phyloP scores from a whole-genome alignment of 2,888 invertebrate genomes.

The Perizoma flavofasciatum region DNA sequence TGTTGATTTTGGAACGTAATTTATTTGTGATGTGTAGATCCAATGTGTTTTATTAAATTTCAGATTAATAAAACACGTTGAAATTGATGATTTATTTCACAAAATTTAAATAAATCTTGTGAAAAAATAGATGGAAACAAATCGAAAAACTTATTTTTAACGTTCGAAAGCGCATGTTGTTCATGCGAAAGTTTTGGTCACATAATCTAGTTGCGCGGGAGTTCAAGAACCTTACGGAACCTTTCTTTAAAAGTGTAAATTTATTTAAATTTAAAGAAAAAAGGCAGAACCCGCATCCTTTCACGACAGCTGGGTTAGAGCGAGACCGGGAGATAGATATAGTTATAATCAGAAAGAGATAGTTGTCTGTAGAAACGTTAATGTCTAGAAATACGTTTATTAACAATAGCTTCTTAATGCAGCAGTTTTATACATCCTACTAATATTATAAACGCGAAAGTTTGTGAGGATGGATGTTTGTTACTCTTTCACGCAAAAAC shows the following conservation, averaged over 20 bases:
- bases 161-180: conserved; percentile 13
- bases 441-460: too few relatives aligned
- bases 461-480: too few relatives aligned
- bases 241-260: conserved; percentile 79
- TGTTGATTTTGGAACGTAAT: too few relatives aligned
- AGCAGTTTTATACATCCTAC: too few relatives aligned
- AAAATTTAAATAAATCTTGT: too few relatives aligned
- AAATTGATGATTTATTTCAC: too few relatives aligned
- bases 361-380: conserved; percentile 28
- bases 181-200: conserved; percentile 13
- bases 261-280: conserved; percentile 76
- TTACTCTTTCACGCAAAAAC: too few relatives aligned
- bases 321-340: conserved; percentile 34
- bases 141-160: too few relatives aligned
- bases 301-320: conserved; percentile 48
- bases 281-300: conserved; percentile 68
- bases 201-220: conserved; percentile 44
- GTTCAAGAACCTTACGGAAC: conserved; percentile 62
- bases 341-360: conserved; percentile 37
- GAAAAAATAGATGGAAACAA: too few relatives aligned
- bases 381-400: conserved; percentile 54
- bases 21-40: too few relatives aligned
- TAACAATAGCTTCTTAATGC: conserved; percentile 48
- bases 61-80: too few relatives aligned
- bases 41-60: too few relatives aligned